Evolutionary conservation across 1,140 invertebrate genomes (phyloP).

Genomic region (Drosophila melanica): DNA sequence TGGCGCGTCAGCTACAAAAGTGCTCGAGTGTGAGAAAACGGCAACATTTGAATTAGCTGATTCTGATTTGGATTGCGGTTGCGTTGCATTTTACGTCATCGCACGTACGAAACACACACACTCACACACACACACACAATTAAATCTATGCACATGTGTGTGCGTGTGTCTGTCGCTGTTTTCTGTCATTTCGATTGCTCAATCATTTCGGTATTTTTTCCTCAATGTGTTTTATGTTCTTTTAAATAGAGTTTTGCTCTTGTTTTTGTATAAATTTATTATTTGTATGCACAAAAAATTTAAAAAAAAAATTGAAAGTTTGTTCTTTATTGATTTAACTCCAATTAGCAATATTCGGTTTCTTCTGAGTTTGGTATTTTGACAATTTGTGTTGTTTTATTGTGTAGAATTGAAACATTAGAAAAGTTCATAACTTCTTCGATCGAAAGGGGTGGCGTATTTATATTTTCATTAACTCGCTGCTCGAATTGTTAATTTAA

Average conservation of each 20-base stretch:
- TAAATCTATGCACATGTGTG: too few relatives aligned
- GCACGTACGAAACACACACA: constrained; percentile 4
- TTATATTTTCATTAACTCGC: too few relatives aligned
- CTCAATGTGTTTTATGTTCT: constrained; percentile 26
- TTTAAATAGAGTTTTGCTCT: constrained; percentile 34
- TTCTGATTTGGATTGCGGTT: constrained; percentile 59
- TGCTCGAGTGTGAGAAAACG: constrained; percentile 43
- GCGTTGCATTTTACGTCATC: constrained; percentile 62
- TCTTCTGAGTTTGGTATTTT: too few relatives aligned
- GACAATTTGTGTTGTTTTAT: too few relatives aligned
- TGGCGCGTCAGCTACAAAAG: constrained; percentile 25
- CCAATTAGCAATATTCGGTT: too few relatives aligned
- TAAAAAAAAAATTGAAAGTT: too few relatives aligned
- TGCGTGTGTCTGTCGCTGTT: constrained; percentile 43
- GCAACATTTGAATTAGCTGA: constrained; percentile 75
- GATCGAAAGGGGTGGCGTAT: too few relatives aligned
- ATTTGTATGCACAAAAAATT: too few relatives aligned
- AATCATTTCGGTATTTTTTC: constrained; percentile 54
- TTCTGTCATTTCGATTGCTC: constrained; percentile 66
- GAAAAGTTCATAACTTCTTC: too few relatives aligned
- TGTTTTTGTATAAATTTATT: constrained; percentile 2
- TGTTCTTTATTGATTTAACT: too few relatives aligned
- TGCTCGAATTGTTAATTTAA: too few relatives aligned
- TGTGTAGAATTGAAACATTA: too few relatives aligned
- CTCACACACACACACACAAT: constrained; percentile 1